These are phyloP conservation scores for Candoia aspera DNA, from an alignment of 2,113 vertebrate genomes.

Conservation along the genomic window DNA sequence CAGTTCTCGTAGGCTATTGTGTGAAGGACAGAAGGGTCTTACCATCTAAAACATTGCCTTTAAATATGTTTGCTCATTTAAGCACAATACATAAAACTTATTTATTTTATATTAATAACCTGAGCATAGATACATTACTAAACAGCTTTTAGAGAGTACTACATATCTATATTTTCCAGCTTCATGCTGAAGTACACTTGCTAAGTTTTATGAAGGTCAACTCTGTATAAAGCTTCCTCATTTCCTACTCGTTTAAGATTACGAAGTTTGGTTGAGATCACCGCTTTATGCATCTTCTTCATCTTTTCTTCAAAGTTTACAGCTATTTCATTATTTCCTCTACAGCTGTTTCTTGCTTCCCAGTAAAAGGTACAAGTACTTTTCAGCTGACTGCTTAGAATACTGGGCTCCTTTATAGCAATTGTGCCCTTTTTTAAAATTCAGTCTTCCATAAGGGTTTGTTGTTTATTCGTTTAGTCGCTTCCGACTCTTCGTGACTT, in stretches of 20 bases:
- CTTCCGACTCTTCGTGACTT: no score
- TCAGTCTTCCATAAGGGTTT: no score
- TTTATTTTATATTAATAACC: neutral
- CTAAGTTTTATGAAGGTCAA: neutral
- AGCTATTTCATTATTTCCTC: no score
- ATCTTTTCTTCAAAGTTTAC: no score
- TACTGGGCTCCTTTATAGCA: no score
- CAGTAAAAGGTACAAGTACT: no score
- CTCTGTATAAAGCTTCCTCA: neutral
- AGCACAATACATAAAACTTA: neutral
- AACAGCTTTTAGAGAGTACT: neutral
- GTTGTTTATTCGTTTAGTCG: no score
- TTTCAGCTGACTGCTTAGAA: no score
- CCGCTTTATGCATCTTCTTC: no score
- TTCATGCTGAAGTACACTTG: neutral
- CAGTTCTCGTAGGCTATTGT: neutral
- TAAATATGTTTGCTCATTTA: neutral
- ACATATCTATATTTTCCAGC: neutral
- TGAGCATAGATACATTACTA: neutral
- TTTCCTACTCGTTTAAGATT: neutral
- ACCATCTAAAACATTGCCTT: neutral
- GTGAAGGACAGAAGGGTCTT: neutral
- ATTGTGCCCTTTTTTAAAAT: no score
- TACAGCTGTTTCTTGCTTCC: no score
- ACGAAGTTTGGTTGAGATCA: neutral